Evolutionary conservation across 2,797 vertebrate genomes (phyloP), one percentile per base, ranked within the genome.

Genomic region (Parotocinclus haroldoi): DNA sequence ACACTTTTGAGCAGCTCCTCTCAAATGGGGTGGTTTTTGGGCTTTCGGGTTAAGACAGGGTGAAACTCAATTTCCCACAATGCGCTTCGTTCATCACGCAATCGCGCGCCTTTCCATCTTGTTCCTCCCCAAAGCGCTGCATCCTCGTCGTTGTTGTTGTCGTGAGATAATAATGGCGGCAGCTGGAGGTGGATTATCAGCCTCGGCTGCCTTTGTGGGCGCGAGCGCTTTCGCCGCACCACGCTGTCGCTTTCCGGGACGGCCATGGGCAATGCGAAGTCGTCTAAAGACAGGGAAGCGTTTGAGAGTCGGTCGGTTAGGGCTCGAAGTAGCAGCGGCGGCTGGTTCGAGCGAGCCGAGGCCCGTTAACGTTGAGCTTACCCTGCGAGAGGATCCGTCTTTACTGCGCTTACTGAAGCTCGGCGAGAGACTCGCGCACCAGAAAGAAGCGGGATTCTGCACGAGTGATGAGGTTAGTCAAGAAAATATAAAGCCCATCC

Each of bases 91-190:
- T 44, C 54, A 72, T 67, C 85, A n/a, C n/a, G 79, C 88, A 84
- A 82, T 86, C 88, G 86, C 85, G 91, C 90, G 90, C 90, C 89
- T 87, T 91, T 89, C 89, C 89, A 89, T 90, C 89, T 91, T 89
- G 85, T 82, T 81, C 73, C 73, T 87, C 82, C 39, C 72, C 63
- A 61, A 71, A 63, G 78, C 80, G 80, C 78, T 86, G 86, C 79
- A 61, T 78, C 74, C 69, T 75, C 73, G 69, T 75, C 86, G 86
- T 88, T 88, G 87, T 90, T 89, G 82, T 82, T 74, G 78, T 79
- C 57, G 85, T n/a, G 46, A 87, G 85, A 71, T 88, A 91, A 93
- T 93, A 94, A 94, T 93, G 92, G 92, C 92, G 92, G 91, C 92
- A 86, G 90, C 87, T 80, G 90, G 90, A 86, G 88, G 87, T 63